phyloP scores from a whole-genome alignment of 1,140 invertebrate genomes.

The Cephus cinctus region DNA sequence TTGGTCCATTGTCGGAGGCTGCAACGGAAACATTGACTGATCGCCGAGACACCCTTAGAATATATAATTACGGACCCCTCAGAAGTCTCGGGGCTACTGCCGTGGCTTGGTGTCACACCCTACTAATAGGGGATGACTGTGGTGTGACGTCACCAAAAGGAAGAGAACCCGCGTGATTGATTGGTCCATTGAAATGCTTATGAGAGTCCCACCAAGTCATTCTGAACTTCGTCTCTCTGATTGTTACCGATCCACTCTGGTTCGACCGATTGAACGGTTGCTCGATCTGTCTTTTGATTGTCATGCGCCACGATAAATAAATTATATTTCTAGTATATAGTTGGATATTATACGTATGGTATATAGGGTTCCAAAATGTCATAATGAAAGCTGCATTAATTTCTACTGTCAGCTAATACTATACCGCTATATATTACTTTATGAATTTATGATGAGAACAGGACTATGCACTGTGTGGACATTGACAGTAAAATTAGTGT shows the following conservation, averaged over 20 bases:
- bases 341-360: too few species aligned
- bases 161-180: conserved; percentile 47
- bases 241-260: too few species aligned
- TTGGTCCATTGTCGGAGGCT: conserved; percentile 48
- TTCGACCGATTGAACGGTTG: too few species aligned
- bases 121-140: conserved; percentile 49
- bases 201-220: conserved; percentile 31
- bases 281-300: conserved; percentile 50
- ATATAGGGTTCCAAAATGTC: too few species aligned
- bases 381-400: too few species aligned
- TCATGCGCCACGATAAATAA: conserved; percentile 49
- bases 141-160: conserved; percentile 44
- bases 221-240: too few species aligned
- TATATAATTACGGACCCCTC: conserved; percentile 51
- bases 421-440: too few species aligned
- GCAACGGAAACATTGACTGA: conserved; percentile 58
- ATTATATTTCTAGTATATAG: too few species aligned
- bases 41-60: conserved; percentile 54
- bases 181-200: conserved; percentile 55
- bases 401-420: too few species aligned
- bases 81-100: conserved; percentile 13
- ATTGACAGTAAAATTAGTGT: too few species aligned
- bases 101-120: conserved; percentile 42
- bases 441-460: too few species aligned
- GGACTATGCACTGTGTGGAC: too few species aligned